Base-by-base conservation (phyloP, 1,140 invertebrate genomes). In the Drepana arcuata region DNA sequence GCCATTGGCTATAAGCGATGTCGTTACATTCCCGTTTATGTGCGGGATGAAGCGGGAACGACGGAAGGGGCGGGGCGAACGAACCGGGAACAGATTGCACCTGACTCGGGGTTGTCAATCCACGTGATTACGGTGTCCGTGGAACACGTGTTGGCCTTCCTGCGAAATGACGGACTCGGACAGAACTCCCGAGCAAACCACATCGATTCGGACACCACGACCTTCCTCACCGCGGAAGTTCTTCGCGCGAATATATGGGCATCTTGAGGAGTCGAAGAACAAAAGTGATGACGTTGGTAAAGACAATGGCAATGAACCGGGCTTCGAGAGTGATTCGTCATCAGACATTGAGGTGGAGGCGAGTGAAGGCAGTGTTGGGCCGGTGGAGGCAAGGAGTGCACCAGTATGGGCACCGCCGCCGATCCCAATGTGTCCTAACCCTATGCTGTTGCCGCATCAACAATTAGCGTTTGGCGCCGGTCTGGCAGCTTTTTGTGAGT, bases 151-250 rank as follows among this genome's bases (percentile, higher is more conserved):
- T 58, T n/a, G 2, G n/a, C n/a, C n/a, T n/a, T n/a, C n/a, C n/a
- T n/a, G n/a, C n/a, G n/a, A n/a, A n/a, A n/a, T n/a, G n/a, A n/a
- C n/a, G n/a, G n/a, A n/a, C n/a, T n/a, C n/a, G n/a, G n/a, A n/a
- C n/a, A n/a, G n/a, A n/a, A n/a, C n/a, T n/a, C n/a, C n/a, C n/a
- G n/a, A n/a, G n/a, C n/a, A n/a, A n/a, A n/a, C n/a, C n/a, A 66
- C 61, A 7, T 40, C 51, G n/a, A 52, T 78, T 29, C 58, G 56
- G 15, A 34, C 63, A 0, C 78, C 80, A 6, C 58, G 85, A 14
- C 89, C 88, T 7, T 90, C 88, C 2, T 88, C 88, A 0, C 89
- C 89, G 9, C 67, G 88, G 16, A 85, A 87, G 50, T 91, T 91
- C 64, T 91, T 91, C 48, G 87, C 88, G 4, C 74, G 88, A 16